These are phyloP conservation scores for Acipenser oxyrinchus DNA, from an alignment of 2,797 vertebrate species.

Conservation along the genomic window DNA sequence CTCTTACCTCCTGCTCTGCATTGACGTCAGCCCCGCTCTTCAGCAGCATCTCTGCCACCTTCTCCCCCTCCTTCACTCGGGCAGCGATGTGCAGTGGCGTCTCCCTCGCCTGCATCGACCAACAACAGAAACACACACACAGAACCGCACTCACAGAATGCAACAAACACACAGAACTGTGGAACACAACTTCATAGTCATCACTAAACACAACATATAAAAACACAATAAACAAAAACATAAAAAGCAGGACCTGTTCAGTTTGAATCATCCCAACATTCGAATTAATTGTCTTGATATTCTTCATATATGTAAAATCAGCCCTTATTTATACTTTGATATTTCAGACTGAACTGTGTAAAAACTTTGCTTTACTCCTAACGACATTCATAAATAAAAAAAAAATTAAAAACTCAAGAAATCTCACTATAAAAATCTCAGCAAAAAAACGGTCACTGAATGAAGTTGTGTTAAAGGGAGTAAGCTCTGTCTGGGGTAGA, in stretches of 20 bases:
- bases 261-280: too few species aligned
- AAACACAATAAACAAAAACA: background rate
- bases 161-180: background rate
- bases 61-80: constrained; percentile 39
- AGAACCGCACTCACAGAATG: background rate
- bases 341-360: too few species aligned
- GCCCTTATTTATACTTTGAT: too few species aligned
- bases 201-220: background rate
- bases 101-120: constrained; percentile 32
- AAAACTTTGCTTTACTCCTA: too few species aligned
- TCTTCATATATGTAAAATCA: too few species aligned
- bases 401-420: too few species aligned
- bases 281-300: too few species aligned
- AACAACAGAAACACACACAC: background rate
- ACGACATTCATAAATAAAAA: too few species aligned
- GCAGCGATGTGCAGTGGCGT: constrained; percentile 47
- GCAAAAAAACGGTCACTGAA: too few species aligned
- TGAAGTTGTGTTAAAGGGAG: too few species aligned
- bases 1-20: constrained; percentile 38
- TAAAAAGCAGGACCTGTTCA: background rate
- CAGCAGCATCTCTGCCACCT: constrained; percentile 43
- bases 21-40: constrained; percentile 47
- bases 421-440: too few species aligned
- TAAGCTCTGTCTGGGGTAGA: too few species aligned
- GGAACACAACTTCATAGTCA: background rate